Percentiles rank a stretch among this genome's conserved stretches.
Conservation (phyloP, 2,113 vertebrate species). For the Paramisgurnus dabryanus region DNA sequence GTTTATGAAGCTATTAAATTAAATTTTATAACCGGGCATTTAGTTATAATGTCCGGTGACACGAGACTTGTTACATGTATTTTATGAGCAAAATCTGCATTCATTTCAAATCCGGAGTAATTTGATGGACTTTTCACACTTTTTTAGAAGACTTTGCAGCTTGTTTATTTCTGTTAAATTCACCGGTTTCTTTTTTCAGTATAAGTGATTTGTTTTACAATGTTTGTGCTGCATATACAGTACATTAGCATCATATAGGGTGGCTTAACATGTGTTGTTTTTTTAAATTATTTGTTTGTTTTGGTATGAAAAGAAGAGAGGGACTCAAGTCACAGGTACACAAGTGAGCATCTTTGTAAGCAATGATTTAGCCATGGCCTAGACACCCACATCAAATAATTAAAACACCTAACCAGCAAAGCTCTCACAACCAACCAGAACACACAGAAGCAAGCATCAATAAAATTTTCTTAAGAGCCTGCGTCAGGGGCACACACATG, state of each 20-base stretch:
- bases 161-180: neutral
- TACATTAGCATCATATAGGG: too few species aligned
- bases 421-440: too few species aligned
- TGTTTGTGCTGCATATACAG: too few species aligned
- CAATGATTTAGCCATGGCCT: neutral
- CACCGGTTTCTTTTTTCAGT: neutral
- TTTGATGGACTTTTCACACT: neutral
- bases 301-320: too few species aligned
- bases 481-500: too few species aligned
- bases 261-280: too few species aligned
- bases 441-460: too few species aligned
- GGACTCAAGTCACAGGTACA: too few species aligned
- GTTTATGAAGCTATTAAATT: slow-evolving; percentile 56
- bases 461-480: too few species aligned
- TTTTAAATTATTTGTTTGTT: too few species aligned
- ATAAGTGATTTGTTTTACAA: neutral
- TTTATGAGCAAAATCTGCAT: slow-evolving; percentile 13
- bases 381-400: neutral
- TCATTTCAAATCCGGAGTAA: slow-evolving; percentile 12
- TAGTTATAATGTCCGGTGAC: slow-evolving; percentile 27
- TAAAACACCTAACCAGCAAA: too few species aligned
- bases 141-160: neutral
- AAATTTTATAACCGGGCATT: slow-evolving; percentile 39
- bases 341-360: neutral
- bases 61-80: slow-evolving; percentile 11